Percentiles rank a stretch among this genome's conserved stretches.
Evolutionary conservation across 2,113 vertebrate species (phyloP).

Genomic region (Psittacara wagleri): DNA sequence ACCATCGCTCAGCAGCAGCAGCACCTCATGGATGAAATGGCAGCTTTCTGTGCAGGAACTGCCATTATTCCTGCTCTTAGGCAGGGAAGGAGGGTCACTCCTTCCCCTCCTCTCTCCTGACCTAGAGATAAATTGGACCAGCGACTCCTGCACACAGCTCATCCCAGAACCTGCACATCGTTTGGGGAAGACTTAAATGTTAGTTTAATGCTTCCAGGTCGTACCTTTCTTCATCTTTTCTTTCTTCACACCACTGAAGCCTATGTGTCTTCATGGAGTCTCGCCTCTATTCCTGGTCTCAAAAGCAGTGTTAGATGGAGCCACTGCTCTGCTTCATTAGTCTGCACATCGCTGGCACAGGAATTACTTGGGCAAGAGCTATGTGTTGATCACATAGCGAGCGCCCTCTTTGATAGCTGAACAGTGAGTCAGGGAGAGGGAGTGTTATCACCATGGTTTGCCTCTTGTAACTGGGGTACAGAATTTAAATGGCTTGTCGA

Average conservation of each 20-base stretch:
- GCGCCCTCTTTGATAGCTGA: rapidly evolving
- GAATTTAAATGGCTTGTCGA: not conserved
- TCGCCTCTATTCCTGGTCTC: not conserved
- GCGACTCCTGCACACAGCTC: not conserved
- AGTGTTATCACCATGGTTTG: not conserved
- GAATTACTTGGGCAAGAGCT: not conserved
- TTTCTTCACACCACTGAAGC: not conserved
- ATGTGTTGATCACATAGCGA: rapidly evolving
- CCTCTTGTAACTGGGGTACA: not conserved
- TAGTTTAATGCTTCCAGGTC: not conserved
- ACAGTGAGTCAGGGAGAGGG: not conserved
- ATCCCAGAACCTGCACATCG: not conserved
- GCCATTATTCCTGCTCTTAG: not conserved
- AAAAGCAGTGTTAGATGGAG: not conserved
- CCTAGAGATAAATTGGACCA: not conserved
- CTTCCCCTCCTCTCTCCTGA: not conserved
- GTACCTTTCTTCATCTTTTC: rapidly evolving
- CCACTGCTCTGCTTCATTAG: not conserved
- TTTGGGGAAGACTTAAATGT: not conserved
- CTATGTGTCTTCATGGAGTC: rapidly evolving
- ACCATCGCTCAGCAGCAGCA: not conserved
- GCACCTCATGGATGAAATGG: not conserved
- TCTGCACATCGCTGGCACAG: not conserved
- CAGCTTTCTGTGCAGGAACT: not conserved
- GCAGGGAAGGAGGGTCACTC: not conserved